These are phyloP conservation scores for Cyrtodaria siliqua DNA, from an alignment of 2,888 invertebrate species.

Conservation along the genomic window DNA sequence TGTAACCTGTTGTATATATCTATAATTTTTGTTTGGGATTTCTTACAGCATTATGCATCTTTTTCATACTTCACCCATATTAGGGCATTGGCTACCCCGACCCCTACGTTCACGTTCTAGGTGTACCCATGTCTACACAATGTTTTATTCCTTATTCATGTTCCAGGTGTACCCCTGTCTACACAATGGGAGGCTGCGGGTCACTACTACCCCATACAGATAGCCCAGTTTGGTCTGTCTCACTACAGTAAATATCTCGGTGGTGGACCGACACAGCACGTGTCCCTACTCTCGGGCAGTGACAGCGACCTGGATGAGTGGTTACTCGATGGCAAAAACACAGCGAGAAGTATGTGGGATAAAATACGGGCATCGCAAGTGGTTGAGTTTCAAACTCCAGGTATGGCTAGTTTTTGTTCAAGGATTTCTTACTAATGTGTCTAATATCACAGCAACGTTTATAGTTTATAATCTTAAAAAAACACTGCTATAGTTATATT, in stretches of 20 bases:
- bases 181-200: conserved; percentile 95
- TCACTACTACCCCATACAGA: conserved; percentile 99
- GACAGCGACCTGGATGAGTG: conserved; percentile 86
- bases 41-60: no score
- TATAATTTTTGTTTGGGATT: no score
- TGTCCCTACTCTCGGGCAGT: conserved; percentile 85
- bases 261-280: conserved; percentile 90
- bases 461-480: no score
- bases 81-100: no score
- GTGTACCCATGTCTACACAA: no score
- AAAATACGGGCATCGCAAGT: conserved; percentile 43
- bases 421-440: neutral
- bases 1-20: no score
- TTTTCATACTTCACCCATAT: no score
- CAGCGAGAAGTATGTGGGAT: conserved; percentile 85
- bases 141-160: no score
- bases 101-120: no score
- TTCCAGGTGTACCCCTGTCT: conserved; percentile 85
- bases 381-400: conserved; percentile 37
- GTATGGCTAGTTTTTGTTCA: neutral
- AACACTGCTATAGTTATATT: no score
- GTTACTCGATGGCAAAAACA: conserved; percentile 91
- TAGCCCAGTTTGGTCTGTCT: conserved; percentile 98
- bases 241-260: conserved; percentile 98
- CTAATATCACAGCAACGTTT: no score